Evolutionary conservation across 2,888 invertebrate species (phyloP), one percentile per base, ranked within the genome.

Genomic region (Incurvaria masculella): DNA sequence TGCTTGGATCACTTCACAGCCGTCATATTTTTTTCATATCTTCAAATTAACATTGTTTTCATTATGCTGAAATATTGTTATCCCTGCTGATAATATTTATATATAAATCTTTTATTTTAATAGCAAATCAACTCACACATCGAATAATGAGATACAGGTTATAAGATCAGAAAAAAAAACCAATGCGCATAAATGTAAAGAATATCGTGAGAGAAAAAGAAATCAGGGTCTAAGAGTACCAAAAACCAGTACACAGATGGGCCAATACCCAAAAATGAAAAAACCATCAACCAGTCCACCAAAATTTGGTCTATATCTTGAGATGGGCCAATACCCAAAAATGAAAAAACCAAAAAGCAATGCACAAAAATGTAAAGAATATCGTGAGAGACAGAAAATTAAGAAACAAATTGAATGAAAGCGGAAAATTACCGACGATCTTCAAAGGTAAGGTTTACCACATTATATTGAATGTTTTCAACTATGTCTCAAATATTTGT

Each of bases 121-220:
- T 47, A 47, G 47, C 43, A 45, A 49, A 49, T 49, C 45, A 49
- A 46, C 49, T 43, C 46, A 46, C 46, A 43, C 44, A 46, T 49
- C 49, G 44, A 49, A 45, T 46, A 44, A 45, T 49, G 44, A 49
- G 40, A 46, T 49, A 54, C 54, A 51, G 54, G 52, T 50, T 56
- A 54, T 51, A 51, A 53, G 44, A 54, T 51, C 51, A 45, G 41
- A 23, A 21, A 55, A 54, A 55, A 57, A 57, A 52, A 53, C 57
- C 55, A 58, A 58, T 56, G 58, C 58, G 55, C 56, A 56, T 56
- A 57, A 18, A 57, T 56, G 57, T 56, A 57, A 55, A 57, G 58
- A 58, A 54, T 56, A 58, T 56, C 57, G 57, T 54, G 57, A 56
- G 55, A 56, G 55, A 56, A 52, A 54, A 53, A 58, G 55, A 58